Evolutionary conservation across 2,797 vertebrate species (phyloP), one percentile per base, ranked within the genome.

Genomic region (Premnoplex brunnescens): DNA sequence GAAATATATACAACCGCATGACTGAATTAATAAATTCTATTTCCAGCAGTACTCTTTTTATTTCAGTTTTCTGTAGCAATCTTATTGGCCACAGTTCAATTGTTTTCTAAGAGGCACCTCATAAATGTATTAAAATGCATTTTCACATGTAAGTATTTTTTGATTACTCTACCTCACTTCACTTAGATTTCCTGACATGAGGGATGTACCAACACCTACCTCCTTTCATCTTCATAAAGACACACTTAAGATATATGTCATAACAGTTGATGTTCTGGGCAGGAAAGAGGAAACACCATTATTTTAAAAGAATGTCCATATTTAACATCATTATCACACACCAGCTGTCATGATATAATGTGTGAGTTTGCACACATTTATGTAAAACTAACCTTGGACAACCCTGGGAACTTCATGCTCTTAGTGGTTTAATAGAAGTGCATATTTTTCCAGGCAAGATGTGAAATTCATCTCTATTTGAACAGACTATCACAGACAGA

Each of bases 301-400:
- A 96, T 75, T 92, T 93, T 88, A 85, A 89, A 95, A 92, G 80
- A 89, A 88, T 18, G 89, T 88, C 91, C 95, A 66, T 68, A 93
- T 93, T 91, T 95, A 91, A 96, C 79, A 93, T 93, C 54, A 93
- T 75, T 89, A 93, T 93, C 92, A 93, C 93, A 91, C 72, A 89
- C 92, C 93, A 95, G 87, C 92, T 96, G 95, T 80, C 95, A 91
- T 41, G 67, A 76, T 76, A 63, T 23, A 90, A 93, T 0, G 7
- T 75, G 89, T 5, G 9, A 93, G 71, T 85, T 80, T 17, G 78
- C 72, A 87, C 84, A 85, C 32, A 49, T 76, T 92, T 79, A 89
- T 64, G 77, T 74, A 89, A 91, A 95, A 79, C 44, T 82, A 93
- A 91, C 92, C 90, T 95, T 52, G 63, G 74, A 95, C 74, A 94